These are phyloP conservation scores for Anticlea derivata DNA, from an alignment of 2,888 invertebrate genomes.

Conservation along the genomic window DNA sequence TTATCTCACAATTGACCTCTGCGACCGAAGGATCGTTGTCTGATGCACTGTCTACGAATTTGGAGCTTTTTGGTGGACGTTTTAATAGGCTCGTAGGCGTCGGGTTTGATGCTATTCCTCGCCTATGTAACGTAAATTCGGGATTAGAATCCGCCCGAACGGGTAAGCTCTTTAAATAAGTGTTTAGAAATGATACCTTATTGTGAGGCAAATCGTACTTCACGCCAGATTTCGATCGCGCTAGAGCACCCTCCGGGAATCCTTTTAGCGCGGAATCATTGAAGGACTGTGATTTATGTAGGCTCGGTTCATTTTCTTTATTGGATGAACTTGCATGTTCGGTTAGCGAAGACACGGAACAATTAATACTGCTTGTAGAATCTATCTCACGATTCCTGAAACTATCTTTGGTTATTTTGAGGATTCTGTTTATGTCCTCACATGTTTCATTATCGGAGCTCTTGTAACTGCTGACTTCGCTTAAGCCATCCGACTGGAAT, in stretches of 20 bases:
- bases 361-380: constrained; percentile 43
- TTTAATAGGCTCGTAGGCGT: constrained; percentile 30
- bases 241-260: constrained; percentile 49
- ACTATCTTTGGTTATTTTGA: constrained; percentile 41
- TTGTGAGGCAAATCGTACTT: constrained; percentile 69
- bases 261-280: constrained; percentile 56
- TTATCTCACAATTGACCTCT: constrained; percentile 75
- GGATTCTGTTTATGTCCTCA: constrained; percentile 53
- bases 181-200: constrained; percentile 78
- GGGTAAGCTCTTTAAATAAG: constrained; percentile 80
- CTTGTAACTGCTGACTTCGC: constrained; percentile 79
- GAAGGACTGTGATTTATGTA: constrained; percentile 75
- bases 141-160: constrained; percentile 68
- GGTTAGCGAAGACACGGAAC: constrained; percentile 51
- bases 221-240: constrained; percentile 70
- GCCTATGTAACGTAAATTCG: constrained; percentile 63
- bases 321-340: constrained; percentile 47
- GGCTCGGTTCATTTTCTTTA: constrained; percentile 53
- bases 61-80: constrained; percentile 53
- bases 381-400: constrained; percentile 39
- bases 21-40: constrained; percentile 71
- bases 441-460: constrained; percentile 79
- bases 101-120: constrained; percentile 5
- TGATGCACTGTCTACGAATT: constrained; percentile 54
- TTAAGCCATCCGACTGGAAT: constrained; percentile 64